A percentile compares a stretch with the other conserved stretches of the same genome.
Evolutionary conservation across 1,140 invertebrate genomes (phyloP).

Genomic region (Campoletis sonorensis): DNA sequence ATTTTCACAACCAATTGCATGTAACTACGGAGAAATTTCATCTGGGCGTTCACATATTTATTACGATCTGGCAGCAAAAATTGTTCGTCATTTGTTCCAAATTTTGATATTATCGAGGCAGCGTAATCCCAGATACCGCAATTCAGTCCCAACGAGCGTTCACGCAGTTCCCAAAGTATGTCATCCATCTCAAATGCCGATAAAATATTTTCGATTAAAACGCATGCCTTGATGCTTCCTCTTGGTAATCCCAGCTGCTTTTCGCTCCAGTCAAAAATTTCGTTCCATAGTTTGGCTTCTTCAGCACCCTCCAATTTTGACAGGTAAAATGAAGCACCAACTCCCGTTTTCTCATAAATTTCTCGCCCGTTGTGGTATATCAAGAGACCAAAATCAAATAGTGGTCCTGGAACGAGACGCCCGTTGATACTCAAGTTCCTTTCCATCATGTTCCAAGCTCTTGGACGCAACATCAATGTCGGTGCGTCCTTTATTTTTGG

Average conservation of each 20-base stretch:
- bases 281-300: conserved; percentile 84
- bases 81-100: conserved; percentile 74
- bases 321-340: conserved; percentile 83
- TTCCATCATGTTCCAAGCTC: conserved; percentile 87
- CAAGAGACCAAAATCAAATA: conserved; percentile 84
- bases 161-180: conserved; percentile 81
- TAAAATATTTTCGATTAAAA: conserved; percentile 85
- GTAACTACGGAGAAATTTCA: conserved; percentile 81
- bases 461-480: conserved; percentile 82
- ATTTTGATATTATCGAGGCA: conserved; percentile 84
- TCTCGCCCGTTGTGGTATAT: conserved; percentile 81
- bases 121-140: conserved; percentile 88
- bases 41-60: conserved; percentile 82
- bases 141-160: conserved; percentile 84
- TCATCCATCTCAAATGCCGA: conserved; percentile 84
- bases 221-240: conserved; percentile 84
- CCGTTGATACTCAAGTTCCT: conserved; percentile 83
- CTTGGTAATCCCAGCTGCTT: conserved; percentile 76
- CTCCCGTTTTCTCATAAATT: conserved; percentile 74
- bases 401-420: conserved; percentile 80
- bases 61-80: conserved; percentile 84
- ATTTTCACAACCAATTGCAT: conserved; percentile 80
- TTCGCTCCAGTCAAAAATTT: conserved; percentile 85
- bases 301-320: conserved; percentile 82
- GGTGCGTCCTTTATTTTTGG: conserved; percentile 77